Percentiles rank a stretch among this genome's conserved stretches.
phyloP scores from a whole-genome alignment of 1,140 invertebrate species.

The Helicoverpa armigera region DNA sequence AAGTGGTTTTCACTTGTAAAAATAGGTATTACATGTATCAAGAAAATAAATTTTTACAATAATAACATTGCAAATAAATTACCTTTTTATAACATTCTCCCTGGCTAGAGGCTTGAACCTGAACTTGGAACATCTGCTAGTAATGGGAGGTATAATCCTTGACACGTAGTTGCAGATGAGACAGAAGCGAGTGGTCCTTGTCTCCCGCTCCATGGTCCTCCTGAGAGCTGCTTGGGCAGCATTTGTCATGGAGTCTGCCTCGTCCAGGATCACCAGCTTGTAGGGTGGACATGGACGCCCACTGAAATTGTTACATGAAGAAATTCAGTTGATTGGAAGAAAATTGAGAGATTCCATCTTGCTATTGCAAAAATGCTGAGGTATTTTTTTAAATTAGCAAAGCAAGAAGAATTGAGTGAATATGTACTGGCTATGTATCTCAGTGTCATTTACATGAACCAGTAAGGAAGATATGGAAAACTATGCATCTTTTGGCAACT shows the following conservation, averaged over 20 bases:
- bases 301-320: conserved; percentile 85
- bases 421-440: too few relatives aligned
- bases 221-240: conserved; percentile 97
- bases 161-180: conserved; percentile 99
- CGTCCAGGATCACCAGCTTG: conserved; percentile 99
- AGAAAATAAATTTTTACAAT: too few relatives aligned
- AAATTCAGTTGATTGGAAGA: neutral
- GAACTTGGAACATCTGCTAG: conserved; percentile 99
- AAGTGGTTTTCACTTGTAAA: too few relatives aligned
- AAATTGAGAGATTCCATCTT: too few relatives aligned
- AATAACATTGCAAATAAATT: neutral
- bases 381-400: too few relatives aligned
- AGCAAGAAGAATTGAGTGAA: neutral
- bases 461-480: neutral
- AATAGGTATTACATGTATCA: too few relatives aligned
- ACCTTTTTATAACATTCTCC: conserved; percentile 89
- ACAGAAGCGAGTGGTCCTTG: conserved; percentile 98
- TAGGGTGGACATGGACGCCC: conserved; percentile 96
- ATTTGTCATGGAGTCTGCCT: conserved; percentile 99
- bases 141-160: conserved; percentile 98
- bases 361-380: too few relatives aligned
- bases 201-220: conserved; percentile 99
- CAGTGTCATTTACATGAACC: too few relatives aligned
- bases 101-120: conserved; percentile 96
- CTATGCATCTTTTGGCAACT: neutral